Percentiles rank a stretch among this genome's conserved stretches.
Conservation (phyloP, 2,113 vertebrate genomes). For the Anser brachyrhynchus region DNA sequence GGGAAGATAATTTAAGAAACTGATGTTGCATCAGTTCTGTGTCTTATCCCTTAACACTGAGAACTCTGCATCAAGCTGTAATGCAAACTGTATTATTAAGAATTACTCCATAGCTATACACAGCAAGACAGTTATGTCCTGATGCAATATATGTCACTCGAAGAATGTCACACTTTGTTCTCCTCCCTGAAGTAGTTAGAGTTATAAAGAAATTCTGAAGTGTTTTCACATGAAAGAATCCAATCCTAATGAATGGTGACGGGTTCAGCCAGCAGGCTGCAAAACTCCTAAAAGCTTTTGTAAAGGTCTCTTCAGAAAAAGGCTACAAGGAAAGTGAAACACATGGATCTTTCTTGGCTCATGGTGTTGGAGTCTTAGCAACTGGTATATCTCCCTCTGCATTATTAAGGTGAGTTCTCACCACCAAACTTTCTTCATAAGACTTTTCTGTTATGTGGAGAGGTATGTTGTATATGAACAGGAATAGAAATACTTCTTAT, state of each 20-base stretch:
- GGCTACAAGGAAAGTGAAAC: neutral
- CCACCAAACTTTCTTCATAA: neutral
- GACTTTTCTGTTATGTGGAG: neutral
- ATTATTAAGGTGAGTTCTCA: constrained; percentile 6
- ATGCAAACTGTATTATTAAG: neutral
- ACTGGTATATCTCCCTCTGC: neutral
- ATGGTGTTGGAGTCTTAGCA: neutral
- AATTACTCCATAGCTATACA: neutral
- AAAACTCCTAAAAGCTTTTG: neutral
- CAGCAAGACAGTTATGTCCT: neutral
- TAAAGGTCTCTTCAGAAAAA: neutral
- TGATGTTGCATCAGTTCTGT: neutral
- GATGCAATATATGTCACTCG: neutral
- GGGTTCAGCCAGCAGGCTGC: neutral
- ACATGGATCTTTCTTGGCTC: neutral
- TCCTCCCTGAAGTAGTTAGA: neutral
- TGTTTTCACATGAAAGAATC: constrained; percentile 16
- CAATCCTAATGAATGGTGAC: constrained; percentile 20
- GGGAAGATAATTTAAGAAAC: neutral
- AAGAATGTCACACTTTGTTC: constrained; percentile 21
- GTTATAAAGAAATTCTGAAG: constrained; percentile 12
- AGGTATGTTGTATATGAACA: neutral
- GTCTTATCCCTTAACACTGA: neutral
- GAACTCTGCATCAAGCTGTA: neutral
- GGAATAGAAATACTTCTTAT: neutral